These are phyloP conservation scores for Falco punctatus DNA, from an alignment of 2,113 vertebrate genomes.

Conservation along the genomic window DNA sequence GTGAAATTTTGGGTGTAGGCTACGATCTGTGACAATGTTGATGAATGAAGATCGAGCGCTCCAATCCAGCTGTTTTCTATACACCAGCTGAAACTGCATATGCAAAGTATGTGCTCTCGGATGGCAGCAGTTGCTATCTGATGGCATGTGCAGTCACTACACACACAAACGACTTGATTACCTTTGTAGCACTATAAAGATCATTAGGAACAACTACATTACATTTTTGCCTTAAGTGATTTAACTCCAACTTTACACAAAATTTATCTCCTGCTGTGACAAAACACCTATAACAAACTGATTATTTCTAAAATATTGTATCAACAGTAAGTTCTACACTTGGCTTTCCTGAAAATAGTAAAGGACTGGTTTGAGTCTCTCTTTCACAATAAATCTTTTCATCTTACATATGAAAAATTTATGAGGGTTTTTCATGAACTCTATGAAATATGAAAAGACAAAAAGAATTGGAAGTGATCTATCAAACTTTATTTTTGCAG, in stretches of 20 bases:
- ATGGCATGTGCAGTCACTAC: neutral
- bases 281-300: neutral
- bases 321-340: neutral
- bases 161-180: constrained; percentile 12
- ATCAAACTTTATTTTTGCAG: constrained; percentile 30
- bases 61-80: neutral
- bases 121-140: neutral
- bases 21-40: accelerated
- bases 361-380: neutral
- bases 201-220: neutral
- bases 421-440: constrained; percentile 7
- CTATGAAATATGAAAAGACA: constrained; percentile 34
- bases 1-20: neutral
- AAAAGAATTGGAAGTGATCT: constrained; percentile 35
- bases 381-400: constrained; percentile 31
- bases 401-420: constrained; percentile 32
- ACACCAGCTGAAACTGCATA: neutral
- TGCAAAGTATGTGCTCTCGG: neutral
- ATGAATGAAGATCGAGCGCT: neutral
- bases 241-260: constrained; percentile 2
- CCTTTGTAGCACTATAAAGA: neutral
- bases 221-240: neutral
- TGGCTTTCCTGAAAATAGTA: neutral
- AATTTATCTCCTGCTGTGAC: neutral
- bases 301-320: constrained; percentile 30